These are phyloP conservation scores for Ctenosaura bakeri DNA, from an alignment of 2,797 vertebrate genomes.

Conservation along the genomic window DNA sequence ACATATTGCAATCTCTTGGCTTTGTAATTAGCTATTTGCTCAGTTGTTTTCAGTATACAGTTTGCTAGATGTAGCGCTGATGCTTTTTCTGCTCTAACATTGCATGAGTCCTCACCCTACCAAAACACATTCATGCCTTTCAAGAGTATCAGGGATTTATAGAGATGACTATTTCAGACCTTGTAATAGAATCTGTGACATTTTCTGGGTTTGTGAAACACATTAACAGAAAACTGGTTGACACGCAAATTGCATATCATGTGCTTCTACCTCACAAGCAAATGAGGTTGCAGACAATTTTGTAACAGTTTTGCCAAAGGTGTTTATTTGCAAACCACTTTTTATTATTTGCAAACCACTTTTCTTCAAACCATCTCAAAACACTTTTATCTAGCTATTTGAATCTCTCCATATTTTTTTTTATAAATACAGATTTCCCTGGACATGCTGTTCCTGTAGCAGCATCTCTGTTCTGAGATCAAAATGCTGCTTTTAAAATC, in stretches of 20 bases:
- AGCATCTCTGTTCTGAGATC: not conserved
- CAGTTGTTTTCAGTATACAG: not conserved
- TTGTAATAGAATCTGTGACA: not conserved
- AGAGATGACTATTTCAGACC: not conserved
- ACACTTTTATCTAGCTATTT: not conserved
- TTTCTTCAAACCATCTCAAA: not conserved
- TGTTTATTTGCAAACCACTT: not conserved
- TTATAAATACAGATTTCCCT: not conserved
- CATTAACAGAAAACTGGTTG: not conserved
- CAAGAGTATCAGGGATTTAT: not conserved
- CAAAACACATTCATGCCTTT: not conserved
- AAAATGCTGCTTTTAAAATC: not conserved
- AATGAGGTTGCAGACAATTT: too few relatives aligned
- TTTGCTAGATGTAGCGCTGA: not conserved
- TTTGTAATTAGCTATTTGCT: constrained; percentile 11
- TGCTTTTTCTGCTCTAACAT: not conserved
- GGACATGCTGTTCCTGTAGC: not conserved
- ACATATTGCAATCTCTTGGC: not conserved
- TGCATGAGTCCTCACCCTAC: not conserved
- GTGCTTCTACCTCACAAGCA: fast-evolving
- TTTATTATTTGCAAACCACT: not conserved
- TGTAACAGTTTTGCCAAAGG: not conserved
- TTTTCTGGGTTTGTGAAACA: not conserved
- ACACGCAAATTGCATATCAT: constrained; percentile 4
- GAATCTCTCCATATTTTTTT: not conserved